Conservation (phyloP, 2,113 vertebrate species). For the Ondatra zibethicus region DNA sequence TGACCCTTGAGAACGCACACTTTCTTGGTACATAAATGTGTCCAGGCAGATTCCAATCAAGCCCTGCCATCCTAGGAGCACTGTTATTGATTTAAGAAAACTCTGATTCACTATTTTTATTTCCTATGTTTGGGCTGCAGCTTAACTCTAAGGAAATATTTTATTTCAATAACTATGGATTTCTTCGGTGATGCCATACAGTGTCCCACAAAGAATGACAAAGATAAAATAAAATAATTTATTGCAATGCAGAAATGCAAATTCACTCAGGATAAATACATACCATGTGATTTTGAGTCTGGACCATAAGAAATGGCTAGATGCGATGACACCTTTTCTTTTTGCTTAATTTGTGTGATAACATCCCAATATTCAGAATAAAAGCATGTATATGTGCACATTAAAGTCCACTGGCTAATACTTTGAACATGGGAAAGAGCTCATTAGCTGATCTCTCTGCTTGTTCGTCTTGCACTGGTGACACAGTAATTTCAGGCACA, state of each 20-base stretch:
- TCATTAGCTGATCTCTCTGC: background rate
- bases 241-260: background rate
- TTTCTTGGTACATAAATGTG: background rate
- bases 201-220: background rate
- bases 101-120: background rate
- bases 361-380: background rate
- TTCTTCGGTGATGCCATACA: background rate
- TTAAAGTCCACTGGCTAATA: background rate
- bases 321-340: background rate
- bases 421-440: background rate
- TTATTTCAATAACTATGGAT: conserved; percentile 35
- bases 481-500: background rate
- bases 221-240: background rate
- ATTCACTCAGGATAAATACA: background rate
- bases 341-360: background rate
- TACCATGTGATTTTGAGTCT: background rate
- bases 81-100: background rate
- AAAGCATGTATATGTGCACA: background rate
- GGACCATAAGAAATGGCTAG: background rate
- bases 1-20: background rate
- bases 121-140: background rate
- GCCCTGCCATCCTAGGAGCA: background rate
- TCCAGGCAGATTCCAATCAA: background rate
- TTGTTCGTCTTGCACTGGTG: background rate
- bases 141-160: background rate